These are phyloP conservation scores for Crematogaster levior DNA, from an alignment of 2,888 invertebrate genomes.

Conservation along the genomic window DNA sequence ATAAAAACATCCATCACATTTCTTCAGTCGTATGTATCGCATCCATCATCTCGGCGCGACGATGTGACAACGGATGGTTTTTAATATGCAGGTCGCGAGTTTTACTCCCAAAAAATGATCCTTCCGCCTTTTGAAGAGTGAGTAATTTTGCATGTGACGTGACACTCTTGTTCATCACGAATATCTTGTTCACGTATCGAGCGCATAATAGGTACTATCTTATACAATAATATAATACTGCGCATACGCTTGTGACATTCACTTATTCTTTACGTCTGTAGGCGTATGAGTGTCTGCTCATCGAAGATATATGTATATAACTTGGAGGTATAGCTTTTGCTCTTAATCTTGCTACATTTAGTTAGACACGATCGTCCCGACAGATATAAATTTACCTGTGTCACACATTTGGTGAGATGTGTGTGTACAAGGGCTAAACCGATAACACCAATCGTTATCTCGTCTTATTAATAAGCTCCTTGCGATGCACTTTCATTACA, in stretches of 20 bases:
- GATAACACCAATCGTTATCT: conserved; percentile 43
- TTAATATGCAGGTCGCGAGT: neutral
- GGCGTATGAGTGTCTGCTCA: neutral
- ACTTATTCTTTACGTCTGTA: neutral
- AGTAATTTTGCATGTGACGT: neutral
- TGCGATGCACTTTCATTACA: neutral
- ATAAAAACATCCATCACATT: conserved; percentile 54
- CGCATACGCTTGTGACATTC: neutral
- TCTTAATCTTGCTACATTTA: conserved; percentile 5
- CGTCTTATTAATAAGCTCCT: conserved; percentile 9
- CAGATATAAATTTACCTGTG: conserved; percentile 12
- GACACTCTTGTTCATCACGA: neutral
- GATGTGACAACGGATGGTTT: neutral
- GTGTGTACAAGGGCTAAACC: conserved; percentile 34
- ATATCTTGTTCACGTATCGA: neutral
- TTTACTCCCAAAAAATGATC: neutral
- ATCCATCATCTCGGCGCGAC: conserved; percentile 12
- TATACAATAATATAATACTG: neutral
- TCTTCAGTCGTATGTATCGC: conserved; percentile 6
- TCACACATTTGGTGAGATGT: neutral
- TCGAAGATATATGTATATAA: neutral
- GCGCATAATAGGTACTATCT: neutral
- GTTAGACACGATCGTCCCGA: neutral
- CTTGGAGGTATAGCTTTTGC: neutral
- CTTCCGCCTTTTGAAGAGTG: neutral